Conservation (phyloP, 2,113 vertebrate genomes). For the Oreotragus oreotragus region DNA sequence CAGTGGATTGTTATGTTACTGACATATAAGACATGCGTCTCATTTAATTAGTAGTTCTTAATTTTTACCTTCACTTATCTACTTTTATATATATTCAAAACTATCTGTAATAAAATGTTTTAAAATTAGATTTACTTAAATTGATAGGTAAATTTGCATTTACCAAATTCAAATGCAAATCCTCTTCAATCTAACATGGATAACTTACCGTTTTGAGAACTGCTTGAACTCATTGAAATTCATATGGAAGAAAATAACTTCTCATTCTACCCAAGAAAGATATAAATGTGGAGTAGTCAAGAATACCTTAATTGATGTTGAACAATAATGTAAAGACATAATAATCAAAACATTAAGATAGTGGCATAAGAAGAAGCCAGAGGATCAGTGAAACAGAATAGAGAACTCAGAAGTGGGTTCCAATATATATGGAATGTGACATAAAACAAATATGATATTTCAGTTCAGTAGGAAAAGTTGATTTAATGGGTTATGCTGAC, state of each 20-base stretch:
- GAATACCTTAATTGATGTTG: not conserved
- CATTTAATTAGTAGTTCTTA: not conserved
- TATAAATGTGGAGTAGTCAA: not conserved
- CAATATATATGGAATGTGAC: not conserved
- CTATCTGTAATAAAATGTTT: not conserved
- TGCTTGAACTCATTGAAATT: not conserved
- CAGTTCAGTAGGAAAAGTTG: not conserved
- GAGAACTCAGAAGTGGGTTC: not conserved
- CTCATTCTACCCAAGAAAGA: not conserved
- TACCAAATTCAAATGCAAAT: not conserved
- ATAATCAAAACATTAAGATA: not conserved
- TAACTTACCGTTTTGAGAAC: not conserved
- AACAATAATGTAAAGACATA: not conserved
- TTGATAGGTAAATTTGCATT: not conserved
- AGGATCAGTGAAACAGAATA: not conserved
- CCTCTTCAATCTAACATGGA: not conserved
- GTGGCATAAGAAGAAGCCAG: not conserved
- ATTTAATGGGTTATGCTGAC: not conserved
- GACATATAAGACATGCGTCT: not conserved
- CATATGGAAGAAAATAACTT: not conserved
- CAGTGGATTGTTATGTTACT: not conserved
- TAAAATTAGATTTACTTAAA: not conserved
- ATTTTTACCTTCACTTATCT: not conserved
- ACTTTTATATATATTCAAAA: not conserved
- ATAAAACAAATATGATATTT: not conserved